Evolutionary conservation across 2,797 vertebrate species (phyloP).

Genomic region (Microtus agrestis): DNA sequence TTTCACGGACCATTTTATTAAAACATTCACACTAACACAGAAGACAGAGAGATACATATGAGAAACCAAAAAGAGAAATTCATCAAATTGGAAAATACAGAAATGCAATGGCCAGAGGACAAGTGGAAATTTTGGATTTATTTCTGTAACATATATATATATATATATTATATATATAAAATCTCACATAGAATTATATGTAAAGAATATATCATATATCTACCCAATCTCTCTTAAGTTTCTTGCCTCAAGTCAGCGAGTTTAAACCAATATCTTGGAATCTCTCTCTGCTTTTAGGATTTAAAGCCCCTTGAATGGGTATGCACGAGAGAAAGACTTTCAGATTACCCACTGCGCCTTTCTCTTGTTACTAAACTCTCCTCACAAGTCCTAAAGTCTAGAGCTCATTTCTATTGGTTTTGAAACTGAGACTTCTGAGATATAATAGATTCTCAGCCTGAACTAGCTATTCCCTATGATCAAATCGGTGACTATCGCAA

Average conservation of each 20-base stretch:
- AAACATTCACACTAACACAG: background rate
- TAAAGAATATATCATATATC: background rate
- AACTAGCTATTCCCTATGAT: background rate
- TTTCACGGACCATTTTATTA: background rate
- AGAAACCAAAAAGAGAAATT: constrained; percentile 10
- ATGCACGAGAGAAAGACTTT: background rate
- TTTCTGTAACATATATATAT: background rate
- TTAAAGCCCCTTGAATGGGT: background rate
- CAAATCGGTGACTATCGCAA: background rate
- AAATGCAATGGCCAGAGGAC: background rate
- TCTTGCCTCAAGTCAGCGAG: background rate
- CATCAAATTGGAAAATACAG: constrained; percentile 17
- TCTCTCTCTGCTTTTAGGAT: background rate
- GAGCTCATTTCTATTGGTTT: background rate
- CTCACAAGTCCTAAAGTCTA: background rate
- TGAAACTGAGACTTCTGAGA: background rate
- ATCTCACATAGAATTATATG: background rate
- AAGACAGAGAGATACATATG: background rate
- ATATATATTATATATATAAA: background rate
- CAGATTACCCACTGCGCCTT: background rate
- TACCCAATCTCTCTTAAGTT: background rate
- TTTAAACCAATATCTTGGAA: background rate
- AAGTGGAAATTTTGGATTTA: background rate
- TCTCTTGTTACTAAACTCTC: background rate
- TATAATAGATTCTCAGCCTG: background rate